phyloP scores from a whole-genome alignment of 2,113 vertebrate species.

The Zingel zingel region DNA sequence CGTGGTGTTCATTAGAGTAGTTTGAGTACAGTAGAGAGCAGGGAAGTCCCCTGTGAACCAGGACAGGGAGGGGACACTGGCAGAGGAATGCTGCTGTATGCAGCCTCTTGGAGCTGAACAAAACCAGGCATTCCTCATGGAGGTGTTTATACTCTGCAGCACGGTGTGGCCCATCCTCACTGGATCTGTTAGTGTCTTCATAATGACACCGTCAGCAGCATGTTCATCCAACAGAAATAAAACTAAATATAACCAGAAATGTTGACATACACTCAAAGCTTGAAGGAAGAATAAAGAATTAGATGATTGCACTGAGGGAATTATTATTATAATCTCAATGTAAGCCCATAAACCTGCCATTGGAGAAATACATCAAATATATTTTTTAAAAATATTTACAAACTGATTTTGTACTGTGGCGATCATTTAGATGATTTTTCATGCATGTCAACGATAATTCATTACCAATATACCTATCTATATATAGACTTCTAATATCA shows the following conservation, averaged over 20 bases:
- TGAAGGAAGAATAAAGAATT: not conserved
- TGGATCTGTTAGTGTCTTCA: conserved; percentile 45
- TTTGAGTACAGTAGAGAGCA: conserved; percentile 27
- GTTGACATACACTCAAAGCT: not conserved
- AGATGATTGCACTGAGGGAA: no score
- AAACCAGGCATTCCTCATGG: conserved; percentile 78
- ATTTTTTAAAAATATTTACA: not conserved
- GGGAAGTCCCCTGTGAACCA: conserved; percentile 60
- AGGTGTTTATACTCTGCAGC: conserved; percentile 71
- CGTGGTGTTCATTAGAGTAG: conserved; percentile 37
- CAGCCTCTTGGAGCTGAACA: conserved; percentile 65
- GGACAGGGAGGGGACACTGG: conserved; percentile 66
- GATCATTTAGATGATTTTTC: not conserved
- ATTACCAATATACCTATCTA: not conserved
- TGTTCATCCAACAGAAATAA: conserved; percentile 48
- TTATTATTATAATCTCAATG: no score
- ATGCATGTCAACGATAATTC: not conserved
- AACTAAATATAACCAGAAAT: conserved; percentile 7
- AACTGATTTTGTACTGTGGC: not conserved
- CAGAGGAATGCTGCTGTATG: conserved; percentile 65
- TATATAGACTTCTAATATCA: not conserved
- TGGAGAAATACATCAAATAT: not conserved
- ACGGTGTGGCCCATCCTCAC: conserved; percentile 64
- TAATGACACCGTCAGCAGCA: conserved; percentile 33
- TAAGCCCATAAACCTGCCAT: not conserved